Base-by-base conservation (phyloP, 2,113 vertebrate genomes). In the Ageneiosus marmoratus region DNA sequence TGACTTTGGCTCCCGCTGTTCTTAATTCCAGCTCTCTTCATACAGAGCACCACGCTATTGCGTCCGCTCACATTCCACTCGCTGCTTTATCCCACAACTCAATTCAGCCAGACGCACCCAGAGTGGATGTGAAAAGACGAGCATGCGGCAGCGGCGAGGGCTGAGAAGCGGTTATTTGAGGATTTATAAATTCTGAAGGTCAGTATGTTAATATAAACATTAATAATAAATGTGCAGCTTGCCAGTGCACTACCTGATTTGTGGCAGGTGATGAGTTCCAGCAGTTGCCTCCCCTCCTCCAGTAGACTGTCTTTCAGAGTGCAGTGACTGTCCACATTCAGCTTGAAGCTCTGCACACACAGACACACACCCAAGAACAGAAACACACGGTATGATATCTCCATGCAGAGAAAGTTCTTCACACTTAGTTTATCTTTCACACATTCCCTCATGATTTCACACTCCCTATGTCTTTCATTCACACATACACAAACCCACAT, bases 141-240 rank as follows among this genome's bases (percentile, higher is more conserved):
- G 84, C 24, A 46, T 56, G 55, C 56, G 22, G n/a, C 9, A 34
- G 73, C 22, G 41, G 34, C 22, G 32, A 22, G 8, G 65, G 34
- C 70, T 83, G 72, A 60, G 85, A 93, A 95, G 95, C 94, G 89
- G 92, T 94, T 93, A 94, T 95, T 96, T 95, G 94, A 95, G 95
- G 95, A 96, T 96, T 96, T 96, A 96, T 96, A 96, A 95, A 95
- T 96, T 95, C 93, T 96, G 96, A 97, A 98, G 97, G 97, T 98
- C 97, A 96, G 93, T 95, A 95, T 96, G 96, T 96, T 98, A 97
- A 99, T 98, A 95, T 95, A 96, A 96, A 97, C 95, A 97, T 97
- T 96, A 98, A 97, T 97, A 98, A 98, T 98, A 95, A 95, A 99
- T 97, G 96, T 94, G 93, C 92, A 94, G 93, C 95, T 94, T 91